Evolutionary conservation across 2,888 invertebrate genomes (phyloP).

Genomic region (Seira ritae): DNA sequence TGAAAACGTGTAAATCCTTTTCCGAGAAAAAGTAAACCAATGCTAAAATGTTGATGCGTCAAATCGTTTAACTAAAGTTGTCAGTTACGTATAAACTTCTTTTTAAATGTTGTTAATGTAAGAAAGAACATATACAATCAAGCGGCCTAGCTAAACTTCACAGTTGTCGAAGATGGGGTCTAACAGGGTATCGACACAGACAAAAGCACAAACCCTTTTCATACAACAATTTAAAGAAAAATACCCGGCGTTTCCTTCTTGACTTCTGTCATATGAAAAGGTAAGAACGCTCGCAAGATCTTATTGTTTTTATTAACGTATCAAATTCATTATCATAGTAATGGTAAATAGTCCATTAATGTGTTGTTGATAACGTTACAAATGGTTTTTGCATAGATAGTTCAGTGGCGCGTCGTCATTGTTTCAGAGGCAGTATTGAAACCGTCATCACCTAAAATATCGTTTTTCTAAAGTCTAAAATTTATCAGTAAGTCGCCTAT

Average conservation of each 20-base stretch:
- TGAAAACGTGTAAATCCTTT: too few relatives aligned
- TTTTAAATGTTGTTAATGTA: too few relatives aligned
- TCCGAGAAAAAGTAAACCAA: too few relatives aligned
- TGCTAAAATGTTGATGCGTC: too few relatives aligned
- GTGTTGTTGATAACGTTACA: constrained; percentile 28
- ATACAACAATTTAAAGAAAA: too few relatives aligned
- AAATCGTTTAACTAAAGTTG: too few relatives aligned
- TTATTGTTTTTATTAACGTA: constrained; percentile 37
- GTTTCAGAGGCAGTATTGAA: constrained; percentile 44
- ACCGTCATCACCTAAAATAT: background rate
- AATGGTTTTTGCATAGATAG: constrained; percentile 27
- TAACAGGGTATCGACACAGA: too few relatives aligned
- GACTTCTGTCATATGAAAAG: constrained; percentile 23
- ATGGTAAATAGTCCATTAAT: constrained; percentile 17
- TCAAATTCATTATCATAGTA: constrained; percentile 42
- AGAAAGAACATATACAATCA: too few relatives aligned
- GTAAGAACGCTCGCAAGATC: constrained; percentile 45
- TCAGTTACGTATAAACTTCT: too few relatives aligned
- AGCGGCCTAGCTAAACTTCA: too few relatives aligned
- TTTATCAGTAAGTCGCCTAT: background rate
- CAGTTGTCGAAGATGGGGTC: too few relatives aligned
- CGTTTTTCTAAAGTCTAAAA: background rate
- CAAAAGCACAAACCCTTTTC: too few relatives aligned
- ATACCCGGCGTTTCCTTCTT: background rate
- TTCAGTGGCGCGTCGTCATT: constrained; percentile 38